Evolutionary conservation across 1,140 invertebrate species (phyloP).

Genomic region (Zaprionus gabonicus): DNA sequence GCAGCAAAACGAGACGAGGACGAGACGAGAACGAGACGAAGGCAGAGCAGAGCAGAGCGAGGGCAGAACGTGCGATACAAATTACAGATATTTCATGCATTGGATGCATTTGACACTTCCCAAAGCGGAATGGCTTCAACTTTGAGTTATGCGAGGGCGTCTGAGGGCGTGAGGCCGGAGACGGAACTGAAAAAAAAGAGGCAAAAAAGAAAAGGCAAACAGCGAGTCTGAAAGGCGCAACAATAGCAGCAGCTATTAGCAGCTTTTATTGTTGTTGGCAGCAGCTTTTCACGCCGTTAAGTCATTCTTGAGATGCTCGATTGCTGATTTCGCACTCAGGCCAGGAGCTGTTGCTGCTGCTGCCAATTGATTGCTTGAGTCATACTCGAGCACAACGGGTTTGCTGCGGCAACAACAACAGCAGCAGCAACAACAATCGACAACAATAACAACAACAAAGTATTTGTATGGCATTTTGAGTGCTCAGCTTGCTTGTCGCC

Average conservation of each 20-base stretch:
- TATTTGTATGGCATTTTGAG: constrained; percentile 34
- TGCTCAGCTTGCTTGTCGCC: constrained; percentile 68
- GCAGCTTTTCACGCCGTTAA: constrained; percentile 72
- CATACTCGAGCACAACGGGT: constrained; percentile 72
- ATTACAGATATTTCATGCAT: constrained; percentile 68
- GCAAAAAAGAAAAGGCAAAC: not conserved
- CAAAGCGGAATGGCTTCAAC: constrained; percentile 7
- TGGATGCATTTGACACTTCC: constrained; percentile 75
- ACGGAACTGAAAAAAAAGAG: constrained; percentile 62
- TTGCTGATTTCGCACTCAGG: constrained; percentile 69
- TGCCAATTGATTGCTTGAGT: constrained; percentile 80
- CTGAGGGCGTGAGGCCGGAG: not conserved
- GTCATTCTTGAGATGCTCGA: constrained; percentile 78
- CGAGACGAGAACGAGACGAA: not conserved
- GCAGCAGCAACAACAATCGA: constrained; percentile 12
- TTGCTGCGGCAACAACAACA: constrained; percentile 36
- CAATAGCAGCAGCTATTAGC: constrained; percentile 67
- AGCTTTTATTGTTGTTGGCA: constrained; percentile 55
- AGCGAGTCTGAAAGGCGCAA: constrained; percentile 62
- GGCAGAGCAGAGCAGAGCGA: not conserved
- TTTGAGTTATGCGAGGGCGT: not conserved
- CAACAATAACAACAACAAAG: constrained; percentile 18
- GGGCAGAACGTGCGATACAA: constrained; percentile 46
- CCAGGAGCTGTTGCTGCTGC: constrained; percentile 50
- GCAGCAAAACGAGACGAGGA: constrained; percentile 5